These are phyloP conservation scores for Lampropteryx suffumata DNA, from an alignment of 2,888 invertebrate species.

Conservation along the genomic window DNA sequence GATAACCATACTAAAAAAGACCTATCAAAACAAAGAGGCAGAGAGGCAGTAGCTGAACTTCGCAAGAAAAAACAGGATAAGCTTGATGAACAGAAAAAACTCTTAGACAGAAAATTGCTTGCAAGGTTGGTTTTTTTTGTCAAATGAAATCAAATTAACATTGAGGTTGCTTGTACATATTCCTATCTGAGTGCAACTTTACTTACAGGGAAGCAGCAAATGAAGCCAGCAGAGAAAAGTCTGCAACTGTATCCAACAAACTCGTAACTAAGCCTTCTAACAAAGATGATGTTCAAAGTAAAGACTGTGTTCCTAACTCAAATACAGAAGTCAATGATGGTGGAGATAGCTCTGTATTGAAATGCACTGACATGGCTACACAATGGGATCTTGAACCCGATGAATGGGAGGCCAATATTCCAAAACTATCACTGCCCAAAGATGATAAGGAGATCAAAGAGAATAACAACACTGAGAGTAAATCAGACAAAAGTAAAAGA, in stretches of 20 bases:
- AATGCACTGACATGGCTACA: constrained; percentile 62
- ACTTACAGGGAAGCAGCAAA: constrained; percentile 67
- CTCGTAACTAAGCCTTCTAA: constrained; percentile 39
- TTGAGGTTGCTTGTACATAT: no score
- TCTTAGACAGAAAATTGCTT: constrained; percentile 67
- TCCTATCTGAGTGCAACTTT: background rate
- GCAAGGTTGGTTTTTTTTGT: constrained; percentile 46
- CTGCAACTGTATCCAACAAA: constrained; percentile 48
- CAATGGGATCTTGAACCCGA: constrained; percentile 63
- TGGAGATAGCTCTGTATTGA: constrained; percentile 33
- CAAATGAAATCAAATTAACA: background rate
- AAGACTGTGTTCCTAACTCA: constrained; percentile 23
- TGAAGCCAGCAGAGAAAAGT: constrained; percentile 70
- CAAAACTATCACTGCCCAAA: constrained; percentile 53
- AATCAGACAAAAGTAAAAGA: constrained; percentile 54
- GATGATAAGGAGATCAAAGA: constrained; percentile 56
- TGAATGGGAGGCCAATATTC: constrained; percentile 62
- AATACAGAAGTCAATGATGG: constrained; percentile 27
- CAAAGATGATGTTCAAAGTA: constrained; percentile 36
- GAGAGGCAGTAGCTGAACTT: constrained; percentile 62
- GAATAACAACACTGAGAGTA: constrained; percentile 44
- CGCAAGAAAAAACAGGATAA: constrained; percentile 63
- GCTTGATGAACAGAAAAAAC: constrained; percentile 66
- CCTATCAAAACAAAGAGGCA: constrained; percentile 63
- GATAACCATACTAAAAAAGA: constrained; percentile 52